phyloP scores from a whole-genome alignment of 1,140 invertebrate genomes.

The Eufriesea mexicana region DNA sequence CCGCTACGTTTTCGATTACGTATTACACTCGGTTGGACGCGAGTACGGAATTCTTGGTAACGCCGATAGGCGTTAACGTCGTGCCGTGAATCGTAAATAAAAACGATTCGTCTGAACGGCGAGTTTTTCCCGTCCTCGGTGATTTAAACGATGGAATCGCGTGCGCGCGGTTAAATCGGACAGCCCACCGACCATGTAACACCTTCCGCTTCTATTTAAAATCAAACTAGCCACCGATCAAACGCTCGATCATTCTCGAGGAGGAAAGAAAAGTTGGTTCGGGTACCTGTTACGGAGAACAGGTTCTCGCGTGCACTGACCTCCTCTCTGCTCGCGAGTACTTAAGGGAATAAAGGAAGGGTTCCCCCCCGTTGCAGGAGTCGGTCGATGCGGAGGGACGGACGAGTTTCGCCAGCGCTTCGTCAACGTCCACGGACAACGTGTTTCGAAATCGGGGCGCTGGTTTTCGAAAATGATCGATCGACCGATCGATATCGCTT shows the following conservation, averaged over 20 bases:
- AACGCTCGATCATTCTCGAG: background rate
- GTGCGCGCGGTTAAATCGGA: too few relatives aligned
- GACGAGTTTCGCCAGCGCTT: constrained; percentile 24
- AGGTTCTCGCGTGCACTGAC: constrained; percentile 51
- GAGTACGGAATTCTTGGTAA: too few relatives aligned
- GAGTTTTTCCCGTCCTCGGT: too few relatives aligned
- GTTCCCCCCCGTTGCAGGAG: constrained; percentile 22
- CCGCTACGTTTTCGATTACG: background rate
- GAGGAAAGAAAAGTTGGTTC: constrained; percentile 20
- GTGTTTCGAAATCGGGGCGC: constrained; percentile 28
- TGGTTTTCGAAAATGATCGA: background rate
- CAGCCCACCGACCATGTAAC: background rate
- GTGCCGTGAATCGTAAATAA: background rate
- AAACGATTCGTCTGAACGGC: background rate
- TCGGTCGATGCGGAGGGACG: constrained; percentile 1
- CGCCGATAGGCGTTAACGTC: too few relatives aligned
- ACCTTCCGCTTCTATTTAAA: background rate
- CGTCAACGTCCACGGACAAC: constrained; percentile 43
- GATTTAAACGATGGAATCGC: too few relatives aligned
- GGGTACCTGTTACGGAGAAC: constrained; percentile 58
- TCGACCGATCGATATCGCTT: too few relatives aligned
- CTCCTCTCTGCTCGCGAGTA: constrained; percentile 26
- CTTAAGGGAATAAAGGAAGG: constrained; percentile 35
- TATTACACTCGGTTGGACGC: too few relatives aligned
- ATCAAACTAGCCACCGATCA: background rate